Evolutionary conservation across 2,888 invertebrate species (phyloP).

Genomic region (Gymnocheta viridis): DNA sequence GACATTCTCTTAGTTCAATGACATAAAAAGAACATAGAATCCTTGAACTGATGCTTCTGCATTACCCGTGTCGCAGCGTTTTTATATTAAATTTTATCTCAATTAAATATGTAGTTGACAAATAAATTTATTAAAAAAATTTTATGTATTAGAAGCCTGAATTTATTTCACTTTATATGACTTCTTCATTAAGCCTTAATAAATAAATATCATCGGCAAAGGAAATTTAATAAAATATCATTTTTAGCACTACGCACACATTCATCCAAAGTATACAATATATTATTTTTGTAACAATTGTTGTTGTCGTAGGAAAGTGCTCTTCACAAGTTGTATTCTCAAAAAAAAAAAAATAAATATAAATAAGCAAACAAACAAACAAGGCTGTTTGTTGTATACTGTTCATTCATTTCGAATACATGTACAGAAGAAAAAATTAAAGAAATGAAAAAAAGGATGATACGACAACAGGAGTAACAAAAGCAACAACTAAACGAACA

Average conservation of each 20-base stretch:
- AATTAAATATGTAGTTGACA: no score
- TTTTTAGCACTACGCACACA: constrained; percentile 22
- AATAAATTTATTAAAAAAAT: not conserved
- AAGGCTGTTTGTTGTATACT: no score
- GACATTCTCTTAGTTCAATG: no score
- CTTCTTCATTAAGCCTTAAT: constrained; percentile 1
- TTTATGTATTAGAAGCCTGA: no score
- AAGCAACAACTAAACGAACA: constrained; percentile 63
- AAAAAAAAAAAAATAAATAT: constrained; percentile 70
- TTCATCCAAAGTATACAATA: constrained; percentile 6
- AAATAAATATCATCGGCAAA: constrained; percentile 8
- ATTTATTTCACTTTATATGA: not conserved
- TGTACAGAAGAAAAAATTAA: constrained; percentile 38
- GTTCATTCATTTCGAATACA: constrained; percentile 49
- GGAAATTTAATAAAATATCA: constrained; percentile 41
- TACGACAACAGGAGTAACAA: constrained; percentile 33
- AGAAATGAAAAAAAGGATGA: constrained; percentile 46
- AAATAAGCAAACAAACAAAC: constrained; percentile 74
- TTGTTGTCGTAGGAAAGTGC: constrained; percentile 55
- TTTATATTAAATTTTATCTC: no score
- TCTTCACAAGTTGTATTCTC: constrained; percentile 56
- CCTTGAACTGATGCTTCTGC: no score
- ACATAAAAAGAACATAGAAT: no score
- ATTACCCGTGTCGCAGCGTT: no score
- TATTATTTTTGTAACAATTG: constrained; percentile 26